Conservation (phyloP, 1,140 invertebrate species). For the Trichomalopsis sarcophagae region DNA sequence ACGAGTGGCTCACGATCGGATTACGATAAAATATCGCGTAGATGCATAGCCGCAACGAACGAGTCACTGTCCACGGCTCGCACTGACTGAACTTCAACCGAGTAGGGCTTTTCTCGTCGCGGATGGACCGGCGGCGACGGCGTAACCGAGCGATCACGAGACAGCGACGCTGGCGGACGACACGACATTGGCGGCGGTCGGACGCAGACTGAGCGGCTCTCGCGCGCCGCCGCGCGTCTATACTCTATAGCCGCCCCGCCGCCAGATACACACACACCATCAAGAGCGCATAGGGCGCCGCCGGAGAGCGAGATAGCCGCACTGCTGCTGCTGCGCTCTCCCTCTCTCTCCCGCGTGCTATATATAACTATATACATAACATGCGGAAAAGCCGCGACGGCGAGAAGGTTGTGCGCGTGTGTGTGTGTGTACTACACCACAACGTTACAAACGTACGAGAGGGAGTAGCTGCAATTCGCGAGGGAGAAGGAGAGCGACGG, state of each 20-base stretch:
- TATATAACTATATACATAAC: background rate
- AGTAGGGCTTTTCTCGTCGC: background rate
- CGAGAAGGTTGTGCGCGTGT: background rate
- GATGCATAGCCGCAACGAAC: background rate
- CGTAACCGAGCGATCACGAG: constrained; percentile 21
- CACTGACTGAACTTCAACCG: background rate
- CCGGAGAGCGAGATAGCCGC: constrained; percentile 10
- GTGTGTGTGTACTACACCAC: background rate
- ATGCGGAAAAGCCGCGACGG: background rate
- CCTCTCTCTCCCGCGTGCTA: background rate
- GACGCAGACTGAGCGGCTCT: constrained; percentile 42
- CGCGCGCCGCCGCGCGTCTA: constrained; percentile 16
- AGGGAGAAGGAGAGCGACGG: constrained; percentile 13
- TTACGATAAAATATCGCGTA: too few relatives aligned
- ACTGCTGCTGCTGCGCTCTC: background rate
- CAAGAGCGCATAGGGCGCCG: background rate
- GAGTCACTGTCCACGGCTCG: background rate
- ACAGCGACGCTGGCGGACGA: constrained; percentile 44
- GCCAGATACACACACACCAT: background rate
- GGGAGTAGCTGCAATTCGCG: background rate
- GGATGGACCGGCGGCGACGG: constrained; percentile 27
- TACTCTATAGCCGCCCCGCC: background rate
- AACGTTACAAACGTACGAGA: background rate
- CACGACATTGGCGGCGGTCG: constrained; percentile 62
- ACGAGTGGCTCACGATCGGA: too few relatives aligned